These are phyloP conservation scores for Trididemnum nubilum DNA, from an alignment of 23 tunicate species.

Conservation along the genomic window DNA sequence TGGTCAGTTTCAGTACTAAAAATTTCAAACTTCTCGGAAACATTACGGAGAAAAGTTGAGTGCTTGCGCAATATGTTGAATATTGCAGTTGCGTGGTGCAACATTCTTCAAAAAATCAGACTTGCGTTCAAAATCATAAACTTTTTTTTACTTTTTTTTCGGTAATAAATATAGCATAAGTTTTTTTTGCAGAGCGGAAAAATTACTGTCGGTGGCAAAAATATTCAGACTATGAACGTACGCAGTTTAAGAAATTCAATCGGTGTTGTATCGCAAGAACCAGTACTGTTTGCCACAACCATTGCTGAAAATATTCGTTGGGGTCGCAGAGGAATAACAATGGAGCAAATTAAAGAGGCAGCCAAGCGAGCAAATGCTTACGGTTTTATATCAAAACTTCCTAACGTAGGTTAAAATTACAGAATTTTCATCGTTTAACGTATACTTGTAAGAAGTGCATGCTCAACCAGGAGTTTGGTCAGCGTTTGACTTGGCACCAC, in stretches of 20 bases:
- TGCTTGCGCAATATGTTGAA: too few relatives aligned
- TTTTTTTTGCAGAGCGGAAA: constrained; percentile 86
- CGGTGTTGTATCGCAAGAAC: constrained; percentile 96
- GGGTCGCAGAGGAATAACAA: constrained; percentile 81
- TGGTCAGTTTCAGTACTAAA: too few relatives aligned
- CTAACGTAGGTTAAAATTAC: constrained; percentile 72
- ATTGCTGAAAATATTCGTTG: constrained; percentile 90
- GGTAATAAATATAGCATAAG: too few relatives aligned
- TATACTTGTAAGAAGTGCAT: too few relatives aligned
- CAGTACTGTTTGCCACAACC: constrained; percentile 75
- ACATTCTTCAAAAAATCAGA: too few relatives aligned
- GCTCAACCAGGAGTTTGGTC: too few relatives aligned
- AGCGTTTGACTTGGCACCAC: too few relatives aligned
- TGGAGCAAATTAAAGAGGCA: constrained; percentile 66
- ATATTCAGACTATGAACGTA: constrained; percentile 44
- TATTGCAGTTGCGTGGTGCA: too few relatives aligned
- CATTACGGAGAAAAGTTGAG: too few relatives aligned
- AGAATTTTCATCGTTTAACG: background rate
- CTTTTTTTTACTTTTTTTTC: too few relatives aligned
- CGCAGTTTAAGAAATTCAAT: constrained; percentile 61
- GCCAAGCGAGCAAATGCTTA: constrained; percentile 91
- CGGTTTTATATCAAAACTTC: constrained; percentile 73
- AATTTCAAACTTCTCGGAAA: too few relatives aligned
- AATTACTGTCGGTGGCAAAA: constrained; percentile 53
- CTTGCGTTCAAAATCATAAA: too few relatives aligned